A percentile compares a stretch with the other conserved stretches of the same genome.
phyloP scores from a whole-genome alignment of 2,113 vertebrate species.

The Antigone vipio region DNA sequence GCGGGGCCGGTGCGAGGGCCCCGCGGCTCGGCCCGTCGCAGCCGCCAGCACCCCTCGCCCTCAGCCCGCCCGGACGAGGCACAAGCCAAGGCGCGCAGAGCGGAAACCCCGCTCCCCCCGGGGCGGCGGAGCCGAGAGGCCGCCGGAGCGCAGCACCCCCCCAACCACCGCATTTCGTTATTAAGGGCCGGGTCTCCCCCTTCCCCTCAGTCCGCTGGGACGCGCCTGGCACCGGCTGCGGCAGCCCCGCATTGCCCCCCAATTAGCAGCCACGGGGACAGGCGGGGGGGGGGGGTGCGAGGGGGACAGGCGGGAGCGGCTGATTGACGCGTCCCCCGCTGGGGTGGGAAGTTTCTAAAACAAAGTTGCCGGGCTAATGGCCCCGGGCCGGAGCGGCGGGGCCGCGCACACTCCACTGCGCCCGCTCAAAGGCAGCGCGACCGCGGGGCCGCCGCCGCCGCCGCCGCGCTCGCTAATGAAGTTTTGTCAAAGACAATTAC shows the following conservation, averaged over 20 bases:
- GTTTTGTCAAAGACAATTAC: conserved; percentile 88
- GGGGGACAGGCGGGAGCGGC: conserved; percentile 47
- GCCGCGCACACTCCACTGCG: conserved; percentile 86
- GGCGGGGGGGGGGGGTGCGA: conserved; percentile 2
- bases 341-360: conserved; percentile 75
- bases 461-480: conserved; percentile 86
- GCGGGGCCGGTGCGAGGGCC: neutral
- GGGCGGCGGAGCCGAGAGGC: no score
- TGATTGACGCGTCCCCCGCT: conserved; percentile 80
- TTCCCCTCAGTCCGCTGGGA: neutral
- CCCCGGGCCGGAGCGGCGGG: conserved; percentile 75
- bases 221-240: neutral
- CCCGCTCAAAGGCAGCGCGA: conserved; percentile 83
- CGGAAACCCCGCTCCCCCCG: neutral
- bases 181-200: neutral
- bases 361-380: conserved; percentile 74
- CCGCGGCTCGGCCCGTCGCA: neutral
- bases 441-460: conserved; percentile 76
- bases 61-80: no score
- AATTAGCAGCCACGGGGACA: conserved; percentile 4
- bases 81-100: neutral
- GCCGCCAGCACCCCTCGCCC: no score
- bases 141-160: neutral
- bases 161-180: neutral
- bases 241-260: neutral